Percentiles rank a stretch among this genome's conserved stretches.
These are phyloP conservation scores for Lepidocolaptes lacrymiger DNA, from an alignment of 2,797 vertebrate species.

Conservation along the genomic window DNA sequence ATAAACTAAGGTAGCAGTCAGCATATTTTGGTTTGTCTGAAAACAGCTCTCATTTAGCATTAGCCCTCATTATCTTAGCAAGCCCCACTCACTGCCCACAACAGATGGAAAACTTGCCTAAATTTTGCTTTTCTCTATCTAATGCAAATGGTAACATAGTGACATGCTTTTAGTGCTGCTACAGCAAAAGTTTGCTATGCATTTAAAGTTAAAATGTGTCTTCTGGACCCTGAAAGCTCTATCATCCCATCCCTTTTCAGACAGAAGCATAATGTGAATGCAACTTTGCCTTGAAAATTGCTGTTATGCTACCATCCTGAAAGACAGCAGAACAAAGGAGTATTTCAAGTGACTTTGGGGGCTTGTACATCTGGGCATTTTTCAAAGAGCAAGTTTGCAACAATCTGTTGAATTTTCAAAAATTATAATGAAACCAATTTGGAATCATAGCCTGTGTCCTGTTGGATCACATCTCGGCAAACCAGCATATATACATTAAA, in stretches of 20 bases:
- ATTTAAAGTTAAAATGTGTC: background rate
- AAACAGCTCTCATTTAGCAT: background rate
- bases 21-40: background rate
- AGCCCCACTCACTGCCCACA: background rate
- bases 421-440: background rate
- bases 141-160: background rate
- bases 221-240: background rate
- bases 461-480: background rate
- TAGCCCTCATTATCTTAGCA: background rate
- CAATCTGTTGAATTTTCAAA: constrained; percentile 7
- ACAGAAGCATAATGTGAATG: background rate
- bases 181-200: background rate
- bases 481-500: background rate
- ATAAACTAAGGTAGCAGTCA: background rate
- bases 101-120: background rate
- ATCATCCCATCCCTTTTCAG: background rate
- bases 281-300: background rate
- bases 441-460: background rate
- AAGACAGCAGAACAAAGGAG: background rate
- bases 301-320: background rate
- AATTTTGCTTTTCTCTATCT: background rate
- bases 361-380: background rate
- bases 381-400: background rate
- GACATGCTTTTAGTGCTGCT: background rate
- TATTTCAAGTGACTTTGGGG: background rate